Evolutionary conservation across 2,888 invertebrate species (phyloP).

Genomic region (Prenolepis imparis): DNA sequence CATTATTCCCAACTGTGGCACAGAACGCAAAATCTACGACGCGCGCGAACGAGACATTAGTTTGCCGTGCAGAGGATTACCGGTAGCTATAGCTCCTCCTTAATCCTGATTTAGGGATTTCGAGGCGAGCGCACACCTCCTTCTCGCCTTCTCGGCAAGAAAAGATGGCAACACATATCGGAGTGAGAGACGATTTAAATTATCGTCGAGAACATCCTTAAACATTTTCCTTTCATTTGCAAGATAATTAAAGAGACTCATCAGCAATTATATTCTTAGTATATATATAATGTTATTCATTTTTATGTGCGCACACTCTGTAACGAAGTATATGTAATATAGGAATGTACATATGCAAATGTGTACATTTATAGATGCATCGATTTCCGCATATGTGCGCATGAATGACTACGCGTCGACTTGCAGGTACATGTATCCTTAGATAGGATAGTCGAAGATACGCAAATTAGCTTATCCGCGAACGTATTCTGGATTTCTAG

Average conservation of each 20-base stretch:
- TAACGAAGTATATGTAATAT: too few species aligned
- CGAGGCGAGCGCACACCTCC: slow-evolving; percentile 26
- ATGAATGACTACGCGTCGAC: background rate
- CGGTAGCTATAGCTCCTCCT: slow-evolving; percentile 59
- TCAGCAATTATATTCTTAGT: background rate
- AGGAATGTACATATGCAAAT: background rate
- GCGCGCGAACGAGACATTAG: slow-evolving; percentile 76
- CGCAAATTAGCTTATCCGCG: slow-evolving; percentile 21
- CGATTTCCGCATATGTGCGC: background rate
- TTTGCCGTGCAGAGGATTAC: slow-evolving; percentile 77
- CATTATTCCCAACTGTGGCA: slow-evolving; percentile 61
- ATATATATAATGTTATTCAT: background rate
- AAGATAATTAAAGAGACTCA: slow-evolving; percentile 25
- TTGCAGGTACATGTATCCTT: background rate
- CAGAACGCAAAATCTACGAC: slow-evolving; percentile 63
- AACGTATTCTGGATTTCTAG: slow-evolving; percentile 22
- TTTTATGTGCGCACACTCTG: background rate
- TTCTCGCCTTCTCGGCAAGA: slow-evolving; percentile 14
- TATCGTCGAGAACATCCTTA: background rate
- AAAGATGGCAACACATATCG: slow-evolving; percentile 2
- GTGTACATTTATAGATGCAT: background rate
- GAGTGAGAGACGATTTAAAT: slow-evolving; percentile 2
- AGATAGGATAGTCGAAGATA: slow-evolving; percentile 21
- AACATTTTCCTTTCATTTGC: slow-evolving; percentile 35
- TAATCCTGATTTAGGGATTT: slow-evolving; percentile 82